A percentile compares a stretch with the other conserved stretches of the same genome.
These are phyloP conservation scores for Anarrhichthys ocellatus DNA, from an alignment of 2,113 vertebrate genomes.

Conservation along the genomic window DNA sequence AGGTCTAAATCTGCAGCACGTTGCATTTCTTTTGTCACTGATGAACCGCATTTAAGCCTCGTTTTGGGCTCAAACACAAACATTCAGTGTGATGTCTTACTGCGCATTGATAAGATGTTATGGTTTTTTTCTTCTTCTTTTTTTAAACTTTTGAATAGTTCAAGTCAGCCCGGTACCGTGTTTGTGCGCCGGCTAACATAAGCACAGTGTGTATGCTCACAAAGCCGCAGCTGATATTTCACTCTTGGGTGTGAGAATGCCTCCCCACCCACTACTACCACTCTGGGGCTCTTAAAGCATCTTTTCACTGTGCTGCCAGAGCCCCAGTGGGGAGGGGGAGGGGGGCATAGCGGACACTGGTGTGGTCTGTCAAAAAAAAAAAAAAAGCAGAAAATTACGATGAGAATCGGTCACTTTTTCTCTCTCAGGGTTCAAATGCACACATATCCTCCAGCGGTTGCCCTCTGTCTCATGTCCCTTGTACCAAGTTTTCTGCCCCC, in stretches of 20 bases:
- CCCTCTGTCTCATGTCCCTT: conserved; percentile 59
- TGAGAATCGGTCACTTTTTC: conserved; percentile 80
- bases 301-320: conserved; percentile 34
- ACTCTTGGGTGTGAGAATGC: conserved; percentile 68
- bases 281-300: conserved; percentile 43
- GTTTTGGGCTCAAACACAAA: conserved; percentile 25
- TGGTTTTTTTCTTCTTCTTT: not conserved
- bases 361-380: conserved; percentile 64
- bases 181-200: conserved; percentile 44
- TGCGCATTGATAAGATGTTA: conserved; percentile 28
- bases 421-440: conserved; percentile 87
- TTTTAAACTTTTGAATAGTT: conserved; percentile 16
- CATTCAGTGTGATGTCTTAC: conserved; percentile 30
- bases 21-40: conserved; percentile 35
- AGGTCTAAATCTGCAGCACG: conserved; percentile 49
- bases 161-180: conserved; percentile 40
- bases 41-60: conserved; percentile 47
- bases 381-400: conserved; percentile 52
- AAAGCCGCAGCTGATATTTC: conserved; percentile 70
- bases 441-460: conserved; percentile 81
- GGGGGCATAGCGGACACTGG: conserved; percentile 52
- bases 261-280: conserved; percentile 1
- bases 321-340: conserved; percentile 17
- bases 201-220: conserved; percentile 67
- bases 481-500: conserved; percentile 46